These are phyloP conservation scores for Clytia hemisphaerica DNA, from an alignment of 30 jellyfish, hydroid and myxozoan genomes.

Conservation along the genomic window DNA sequence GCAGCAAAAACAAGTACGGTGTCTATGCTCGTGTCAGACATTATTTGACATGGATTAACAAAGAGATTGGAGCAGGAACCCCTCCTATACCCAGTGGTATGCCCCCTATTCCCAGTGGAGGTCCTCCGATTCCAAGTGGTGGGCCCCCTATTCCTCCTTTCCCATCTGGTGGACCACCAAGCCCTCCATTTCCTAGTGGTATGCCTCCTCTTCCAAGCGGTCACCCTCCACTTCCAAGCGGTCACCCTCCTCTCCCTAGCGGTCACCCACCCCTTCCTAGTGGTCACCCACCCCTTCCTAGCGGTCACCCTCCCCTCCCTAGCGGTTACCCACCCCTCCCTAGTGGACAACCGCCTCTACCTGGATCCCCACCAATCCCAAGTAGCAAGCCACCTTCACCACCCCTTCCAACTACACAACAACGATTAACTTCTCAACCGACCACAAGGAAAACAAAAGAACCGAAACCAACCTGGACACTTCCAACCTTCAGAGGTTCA, in stretches of 20 bases:
- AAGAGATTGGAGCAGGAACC: slow-evolving; percentile 21
- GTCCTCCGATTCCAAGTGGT: slow-evolving; percentile 25
- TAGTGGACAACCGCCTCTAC: slow-evolving; percentile 7
- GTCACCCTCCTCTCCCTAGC: too few species aligned
- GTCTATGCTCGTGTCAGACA: slow-evolving; percentile 77
- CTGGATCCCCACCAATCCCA: slow-evolving; percentile 31
- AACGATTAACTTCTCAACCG: not conserved
- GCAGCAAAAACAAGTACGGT: slow-evolving; percentile 69
- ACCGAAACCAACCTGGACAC: not conserved
- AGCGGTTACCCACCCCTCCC: slow-evolving; percentile 15
- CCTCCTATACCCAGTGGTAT: slow-evolving; percentile 22
- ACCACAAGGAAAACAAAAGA: not conserved
- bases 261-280: slow-evolving; percentile 26
- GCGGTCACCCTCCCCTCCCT: slow-evolving; percentile 21
- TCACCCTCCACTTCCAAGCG: too few species aligned
- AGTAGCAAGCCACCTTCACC: not conserved
- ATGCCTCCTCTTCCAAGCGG: too few species aligned
- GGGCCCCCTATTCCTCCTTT: slow-evolving; percentile 5
- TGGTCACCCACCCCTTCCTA: not conserved
- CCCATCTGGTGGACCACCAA: slow-evolving; percentile 34
- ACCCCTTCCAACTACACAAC: slow-evolving; percentile 8
- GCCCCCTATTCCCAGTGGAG: not conserved
- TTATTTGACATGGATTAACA: slow-evolving; percentile 53
- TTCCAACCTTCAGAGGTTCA: not conserved
- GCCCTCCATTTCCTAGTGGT: slow-evolving; percentile 50